Evolutionary conservation across 1,140 invertebrate species (phyloP).

Genomic region (Hylaeus volcanicus): DNA sequence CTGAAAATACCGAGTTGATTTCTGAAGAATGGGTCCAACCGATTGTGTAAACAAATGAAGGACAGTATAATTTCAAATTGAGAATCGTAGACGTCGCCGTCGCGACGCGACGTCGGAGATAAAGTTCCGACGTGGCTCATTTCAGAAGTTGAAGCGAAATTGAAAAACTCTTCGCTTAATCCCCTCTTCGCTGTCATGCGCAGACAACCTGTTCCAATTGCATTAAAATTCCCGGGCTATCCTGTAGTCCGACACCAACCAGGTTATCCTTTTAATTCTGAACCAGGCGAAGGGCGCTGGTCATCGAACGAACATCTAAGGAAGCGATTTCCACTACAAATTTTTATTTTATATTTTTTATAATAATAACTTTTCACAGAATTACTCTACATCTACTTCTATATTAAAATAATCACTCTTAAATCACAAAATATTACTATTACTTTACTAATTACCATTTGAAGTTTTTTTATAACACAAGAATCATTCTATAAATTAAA

Average conservation of each 20-base stretch:
- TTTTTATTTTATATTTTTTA: too few species aligned
- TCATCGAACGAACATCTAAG: neutral
- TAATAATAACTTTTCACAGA: too few species aligned
- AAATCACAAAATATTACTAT: too few species aligned
- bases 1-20: too few species aligned
- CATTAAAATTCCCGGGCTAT: constrained; percentile 31
- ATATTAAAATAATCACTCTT: too few species aligned
- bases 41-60: neutral
- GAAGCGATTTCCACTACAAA: too few species aligned
- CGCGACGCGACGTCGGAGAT: neutral
- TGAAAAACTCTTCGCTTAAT: constrained; percentile 20
- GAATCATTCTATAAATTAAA: too few species aligned
- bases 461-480: too few species aligned
- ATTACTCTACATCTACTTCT: too few species aligned
- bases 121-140: neutral
- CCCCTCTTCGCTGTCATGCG: neutral
- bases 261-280: constrained; percentile 37
- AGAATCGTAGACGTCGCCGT: neutral
- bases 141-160: constrained; percentile 19
- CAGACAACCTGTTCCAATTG: constrained; percentile 28
- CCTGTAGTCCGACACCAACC: constrained; percentile 27
- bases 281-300: neutral
- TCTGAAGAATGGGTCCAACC: too few species aligned
- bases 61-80: neutral
- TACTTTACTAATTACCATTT: too few species aligned